Base-by-base conservation (phyloP, 2,888 invertebrate species). In the Drosophila nigricruria region DNA sequence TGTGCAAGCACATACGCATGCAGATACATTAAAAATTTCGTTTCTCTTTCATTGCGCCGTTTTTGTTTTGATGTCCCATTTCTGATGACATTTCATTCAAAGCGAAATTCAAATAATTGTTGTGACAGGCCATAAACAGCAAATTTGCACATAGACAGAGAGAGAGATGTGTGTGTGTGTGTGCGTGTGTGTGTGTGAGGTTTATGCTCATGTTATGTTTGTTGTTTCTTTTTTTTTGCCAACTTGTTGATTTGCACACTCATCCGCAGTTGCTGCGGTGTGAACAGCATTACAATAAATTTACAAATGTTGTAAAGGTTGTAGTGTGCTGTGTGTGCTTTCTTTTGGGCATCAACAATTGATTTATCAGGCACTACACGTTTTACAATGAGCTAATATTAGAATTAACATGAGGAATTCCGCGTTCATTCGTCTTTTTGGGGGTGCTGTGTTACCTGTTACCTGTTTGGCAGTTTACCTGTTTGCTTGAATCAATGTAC, bases 161-260 rank as follows among this genome's bases (percentile, higher is more conserved):
- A 5, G 6, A 10, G 6, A 23, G 36, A 36, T 52, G 45, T 42
- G 27, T 18, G 12, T 50, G 30, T 16, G 52, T 10, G 49, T 30
- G 38, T 47, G 42, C 45, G 52, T 49, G 30, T 25, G 16, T 45
- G 36, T 16, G 50, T n/a, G 47, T 27, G 6, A 5, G 16, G 36
- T 40, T n/a, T 49, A n/a, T 47, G 49, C 58, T 47, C 65, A 68
- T 60, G 62, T 50, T 63, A 60, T 43, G 57, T 65, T 50, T 70
- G 52, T 20, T 50, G 50, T 50, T 8, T 32, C 20, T 2, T 34
- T 34, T 5, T 25, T 2, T 30, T 9, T 71, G 67, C 66, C 82
- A 76, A 84, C 81, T 79, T 82, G 85, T 85, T 79, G 81, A 79
- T 82, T 82, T 64, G 69, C 76, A 67, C 70, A 81, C 71, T 79